Base-by-base conservation (phyloP, 2,113 vertebrate species). In the sheep (Ovis aries) region DNA sequence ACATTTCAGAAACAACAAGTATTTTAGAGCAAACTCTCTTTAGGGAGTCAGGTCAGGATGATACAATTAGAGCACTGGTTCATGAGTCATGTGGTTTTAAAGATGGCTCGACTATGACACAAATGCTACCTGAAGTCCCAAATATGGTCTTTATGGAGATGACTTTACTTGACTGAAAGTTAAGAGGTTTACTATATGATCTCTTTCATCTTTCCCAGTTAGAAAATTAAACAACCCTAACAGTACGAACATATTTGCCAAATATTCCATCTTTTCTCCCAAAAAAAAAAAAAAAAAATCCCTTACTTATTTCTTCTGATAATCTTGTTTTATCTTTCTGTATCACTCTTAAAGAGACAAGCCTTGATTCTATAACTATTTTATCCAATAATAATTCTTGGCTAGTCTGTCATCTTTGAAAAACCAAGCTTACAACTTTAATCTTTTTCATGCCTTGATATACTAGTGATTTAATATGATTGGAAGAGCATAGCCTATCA, bases 11-110 rank as follows among this genome's bases (percentile, higher is more conserved):
- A 81, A 62, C 5, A 94, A 21, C 4, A 93, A 27, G 7, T 91
- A 91, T 91, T 95, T 93, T 93, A 81, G 80, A 86, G 62, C 59
- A 90, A 87, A 87, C 9, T 57, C 48, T 96, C 57, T 91, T 94
- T 59, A 80, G 45, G 45, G 31, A 80, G 40, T 48, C 50, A 71
- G 55, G 82, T 48, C 60, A 71, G 62, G 85, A 74, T 82, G 59
- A 81, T 64, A 96, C 9, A 7, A 3, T 53, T 83, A 90, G 57
- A 90, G 53, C 52, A 92, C 4, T 57, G 60, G 88, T 14, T 50
- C 89, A 60, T 71, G n/a, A 93, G 23, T 80, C 40, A 91, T 10
- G 21, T 92, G 36, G 93, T 55, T 91, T 95, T 86, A 95, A 91
- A 93, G 74, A 92, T 31, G 43, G 74, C 60, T 96, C 9, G 60